phyloP scores from a whole-genome alignment of 1,140 invertebrate species.

The Hydropsyche tenuis region DNA sequence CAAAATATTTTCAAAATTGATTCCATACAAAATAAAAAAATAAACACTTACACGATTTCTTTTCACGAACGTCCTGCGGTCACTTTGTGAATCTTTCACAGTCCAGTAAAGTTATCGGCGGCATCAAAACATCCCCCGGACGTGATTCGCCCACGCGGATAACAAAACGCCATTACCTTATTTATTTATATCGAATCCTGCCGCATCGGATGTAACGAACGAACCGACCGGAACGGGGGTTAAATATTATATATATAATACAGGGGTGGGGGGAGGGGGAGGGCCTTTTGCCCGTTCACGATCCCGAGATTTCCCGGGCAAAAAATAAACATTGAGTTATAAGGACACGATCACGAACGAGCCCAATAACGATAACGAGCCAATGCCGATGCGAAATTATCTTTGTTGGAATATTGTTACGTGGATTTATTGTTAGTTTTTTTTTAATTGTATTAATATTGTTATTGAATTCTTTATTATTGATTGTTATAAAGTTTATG shows the following conservation, averaged over 20 bases:
- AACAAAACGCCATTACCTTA: constrained; percentile 34
- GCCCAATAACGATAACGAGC: constrained; percentile 3
- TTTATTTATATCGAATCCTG: constrained; percentile 22
- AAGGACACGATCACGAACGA: neutral
- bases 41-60: neutral
- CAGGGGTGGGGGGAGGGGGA: neutral
- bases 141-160: constrained; percentile 44
- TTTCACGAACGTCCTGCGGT: constrained; percentile 17
- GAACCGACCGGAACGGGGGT: neutral
- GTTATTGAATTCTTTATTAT: too few species aligned
- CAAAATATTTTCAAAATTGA: too few species aligned
- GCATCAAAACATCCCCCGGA: constrained; percentile 48
- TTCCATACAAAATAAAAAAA: neutral
- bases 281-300: neutral
- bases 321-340: constrained; percentile 23
- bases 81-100: constrained; percentile 51
- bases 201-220: neutral
- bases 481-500: too few species aligned
- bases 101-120: constrained; percentile 49
- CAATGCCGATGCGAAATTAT: too few species aligned
- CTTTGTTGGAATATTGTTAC: too few species aligned
- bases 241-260: too few species aligned
- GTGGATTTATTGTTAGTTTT: too few species aligned
- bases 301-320: neutral
- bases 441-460: too few species aligned